These are phyloP conservation scores for Galagoides demidoff DNA, from an alignment of 2,797 vertebrate genomes.

Conservation along the genomic window DNA sequence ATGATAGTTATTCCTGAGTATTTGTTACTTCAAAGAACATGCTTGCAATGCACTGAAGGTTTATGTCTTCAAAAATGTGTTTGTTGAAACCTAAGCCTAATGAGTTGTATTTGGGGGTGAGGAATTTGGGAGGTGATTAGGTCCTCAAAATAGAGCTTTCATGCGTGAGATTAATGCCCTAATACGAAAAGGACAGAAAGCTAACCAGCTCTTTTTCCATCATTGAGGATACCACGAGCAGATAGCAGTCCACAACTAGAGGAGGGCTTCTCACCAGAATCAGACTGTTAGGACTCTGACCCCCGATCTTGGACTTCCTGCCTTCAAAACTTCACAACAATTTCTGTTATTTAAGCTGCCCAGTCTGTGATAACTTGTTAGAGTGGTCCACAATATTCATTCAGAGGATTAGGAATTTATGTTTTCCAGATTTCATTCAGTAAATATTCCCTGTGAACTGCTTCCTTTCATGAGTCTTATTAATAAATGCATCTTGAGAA, in stretches of 20 bases:
- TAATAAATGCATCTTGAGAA: neutral
- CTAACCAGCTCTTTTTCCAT: neutral
- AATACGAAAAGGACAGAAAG: neutral
- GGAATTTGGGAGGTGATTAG: neutral
- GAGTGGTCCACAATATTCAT: neutral
- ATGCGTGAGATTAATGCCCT: neutral
- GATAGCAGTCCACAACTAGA: no score
- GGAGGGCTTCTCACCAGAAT: neutral
- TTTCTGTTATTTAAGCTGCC: neutral
- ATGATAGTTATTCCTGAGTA: neutral
- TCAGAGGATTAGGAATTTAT: neutral
- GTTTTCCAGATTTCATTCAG: neutral
- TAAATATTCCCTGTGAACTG: neutral
- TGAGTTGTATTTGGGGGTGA: neutral
- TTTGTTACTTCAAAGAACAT: neutral
- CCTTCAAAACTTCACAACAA: neutral
- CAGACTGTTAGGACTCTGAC: fast-evolving
- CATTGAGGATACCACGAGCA: neutral
- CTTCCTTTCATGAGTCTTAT: neutral
- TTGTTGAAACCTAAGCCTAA: neutral
- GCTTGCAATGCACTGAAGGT: neutral
- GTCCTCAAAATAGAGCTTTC: neutral
- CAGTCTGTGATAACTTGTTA: neutral
- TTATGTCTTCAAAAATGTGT: neutral
- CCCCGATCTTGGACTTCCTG: neutral